These are phyloP conservation scores for Mareca strepera DNA, from an alignment of 2,797 vertebrate species.

Conservation along the genomic window DNA sequence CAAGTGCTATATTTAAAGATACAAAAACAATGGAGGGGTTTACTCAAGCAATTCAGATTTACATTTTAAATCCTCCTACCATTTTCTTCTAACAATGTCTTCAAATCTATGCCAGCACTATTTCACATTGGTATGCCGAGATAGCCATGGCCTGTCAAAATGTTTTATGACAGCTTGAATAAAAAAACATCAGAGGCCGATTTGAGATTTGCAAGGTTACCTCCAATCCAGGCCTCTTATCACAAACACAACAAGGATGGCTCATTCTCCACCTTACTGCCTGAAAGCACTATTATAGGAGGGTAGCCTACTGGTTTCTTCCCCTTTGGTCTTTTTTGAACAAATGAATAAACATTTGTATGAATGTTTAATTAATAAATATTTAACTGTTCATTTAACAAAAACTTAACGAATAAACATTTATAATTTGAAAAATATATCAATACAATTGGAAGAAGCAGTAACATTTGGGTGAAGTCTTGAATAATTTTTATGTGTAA, in stretches of 20 bases:
- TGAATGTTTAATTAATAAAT: too few species aligned
- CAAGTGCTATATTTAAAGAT: slow-evolving; percentile 59
- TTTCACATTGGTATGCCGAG: slow-evolving; percentile 78
- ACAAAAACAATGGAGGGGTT: slow-evolving; percentile 70
- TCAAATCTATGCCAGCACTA: slow-evolving; percentile 70
- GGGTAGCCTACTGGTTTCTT: slow-evolving; percentile 75
- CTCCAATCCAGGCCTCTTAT: slow-evolving; percentile 72
- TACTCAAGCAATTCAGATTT: slow-evolving; percentile 76
- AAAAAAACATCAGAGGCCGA: slow-evolving; percentile 76
- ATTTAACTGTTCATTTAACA: too few species aligned
- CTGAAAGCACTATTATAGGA: slow-evolving; percentile 60
- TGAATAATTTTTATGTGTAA: slow-evolving; percentile 2
- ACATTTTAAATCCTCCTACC: slow-evolving; percentile 78
- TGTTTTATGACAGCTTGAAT: slow-evolving; percentile 83
- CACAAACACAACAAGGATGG: slow-evolving; percentile 60
- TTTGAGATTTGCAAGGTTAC: slow-evolving; percentile 79
- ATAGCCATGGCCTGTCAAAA: slow-evolving; percentile 80
- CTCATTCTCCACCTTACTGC: slow-evolving; percentile 72
- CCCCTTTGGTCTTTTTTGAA: slow-evolving; percentile 54
- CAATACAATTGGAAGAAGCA: slow-evolving; percentile 1
- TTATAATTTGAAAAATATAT: slow-evolving; percentile 62
- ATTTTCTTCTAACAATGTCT: slow-evolving; percentile 76
- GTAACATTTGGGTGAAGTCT: slow-evolving; percentile 63
- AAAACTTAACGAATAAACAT: background rate
- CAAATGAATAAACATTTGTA: too few species aligned